phyloP scores from a whole-genome alignment of 2,888 invertebrate species.

The Perizoma flavofasciatum region DNA sequence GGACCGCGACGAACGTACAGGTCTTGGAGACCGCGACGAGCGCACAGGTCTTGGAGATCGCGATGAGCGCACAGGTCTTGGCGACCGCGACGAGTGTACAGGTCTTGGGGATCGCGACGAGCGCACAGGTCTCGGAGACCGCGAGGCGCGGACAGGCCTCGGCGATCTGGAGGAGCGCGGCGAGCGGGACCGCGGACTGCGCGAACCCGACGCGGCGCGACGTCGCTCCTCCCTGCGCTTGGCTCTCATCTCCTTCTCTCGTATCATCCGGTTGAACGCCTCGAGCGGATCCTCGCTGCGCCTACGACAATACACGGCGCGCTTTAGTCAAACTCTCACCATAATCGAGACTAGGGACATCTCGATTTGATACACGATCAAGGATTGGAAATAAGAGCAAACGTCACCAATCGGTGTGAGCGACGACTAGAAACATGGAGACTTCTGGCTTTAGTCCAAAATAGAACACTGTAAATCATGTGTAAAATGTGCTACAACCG shows the following conservation, averaged over 20 bases:
- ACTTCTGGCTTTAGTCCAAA: neutral
- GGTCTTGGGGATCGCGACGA: conserved; percentile 48
- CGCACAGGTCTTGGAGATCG: conserved; percentile 49
- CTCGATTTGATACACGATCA: conserved; percentile 1
- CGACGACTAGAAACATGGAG: conserved; percentile 1
- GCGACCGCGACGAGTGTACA: conserved; percentile 41
- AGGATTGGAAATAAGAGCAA: too few relatives aligned
- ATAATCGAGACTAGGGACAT: neutral
- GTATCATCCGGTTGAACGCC: conserved; percentile 93
- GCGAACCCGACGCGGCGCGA: conserved; percentile 72
- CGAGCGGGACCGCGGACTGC: conserved; percentile 64
- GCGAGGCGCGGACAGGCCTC: conserved; percentile 33
- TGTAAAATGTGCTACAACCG: neutral
- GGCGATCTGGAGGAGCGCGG: conserved; percentile 52
- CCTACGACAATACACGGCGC: conserved; percentile 72
- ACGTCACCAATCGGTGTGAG: neutral
- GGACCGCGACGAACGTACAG: conserved; percentile 43
- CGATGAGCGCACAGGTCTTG: conserved; percentile 13
- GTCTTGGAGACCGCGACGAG: conserved; percentile 48
- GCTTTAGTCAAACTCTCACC: conserved; percentile 21
- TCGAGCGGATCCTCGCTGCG: conserved; percentile 93
- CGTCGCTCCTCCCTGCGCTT: conserved; percentile 86
- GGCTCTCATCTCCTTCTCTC: conserved; percentile 91
- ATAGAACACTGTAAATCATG: neutral
- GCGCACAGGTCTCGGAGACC: conserved; percentile 42